Base-by-base conservation (phyloP, 2,113 vertebrate species). In the Potamarius usumacintae region DNA sequence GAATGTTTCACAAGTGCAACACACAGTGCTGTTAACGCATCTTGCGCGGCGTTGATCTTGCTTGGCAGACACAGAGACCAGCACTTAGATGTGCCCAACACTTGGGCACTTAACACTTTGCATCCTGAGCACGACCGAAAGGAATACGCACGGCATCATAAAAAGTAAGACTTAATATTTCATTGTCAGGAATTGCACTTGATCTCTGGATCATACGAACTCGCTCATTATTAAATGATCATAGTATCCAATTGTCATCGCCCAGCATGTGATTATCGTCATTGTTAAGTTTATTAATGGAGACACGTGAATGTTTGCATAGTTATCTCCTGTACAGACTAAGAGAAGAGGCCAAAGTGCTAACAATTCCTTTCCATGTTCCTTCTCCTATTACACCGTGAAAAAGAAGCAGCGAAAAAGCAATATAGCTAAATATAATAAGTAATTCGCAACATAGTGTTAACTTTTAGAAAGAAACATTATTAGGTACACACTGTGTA, bases 101-200 rank as follows among this genome's bases (percentile, higher is more conserved):
- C 74, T 86, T 88, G 90, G 91, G 90, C 89, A 90, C 78, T 89
- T 84, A 52, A 71, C 30, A 74, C 84, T 80, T 88, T 88, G 86
- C 86, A 82, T 84, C 77, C 90, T 30, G 84, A 88, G 92, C 89
- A 78, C 57, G 85, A 85, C 77, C 83, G 85, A 79, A 82, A 91
- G 84, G 85, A 91, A 88, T 86, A 86, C 57, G 67, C 50, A 55
- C 81, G 76, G 67, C 86, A 52, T 87, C 30, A 62, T 84, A 84
- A 87, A 88, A 92, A 93, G 94, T 95, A 93, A 92, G 93, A 87
- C 1, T 88, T 89, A 2, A 50, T 48, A 48, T 67, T 83, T 53
- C 62, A 11, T 83, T 83, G 22, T 48, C 14, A 83, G 58, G 48
- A 48, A 48, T 42, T 42, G 34, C 30, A 62, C 65, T 81, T 76